These are phyloP conservation scores for Electrona antarctica DNA, from an alignment of 2,113 vertebrate species.

Conservation along the genomic window DNA sequence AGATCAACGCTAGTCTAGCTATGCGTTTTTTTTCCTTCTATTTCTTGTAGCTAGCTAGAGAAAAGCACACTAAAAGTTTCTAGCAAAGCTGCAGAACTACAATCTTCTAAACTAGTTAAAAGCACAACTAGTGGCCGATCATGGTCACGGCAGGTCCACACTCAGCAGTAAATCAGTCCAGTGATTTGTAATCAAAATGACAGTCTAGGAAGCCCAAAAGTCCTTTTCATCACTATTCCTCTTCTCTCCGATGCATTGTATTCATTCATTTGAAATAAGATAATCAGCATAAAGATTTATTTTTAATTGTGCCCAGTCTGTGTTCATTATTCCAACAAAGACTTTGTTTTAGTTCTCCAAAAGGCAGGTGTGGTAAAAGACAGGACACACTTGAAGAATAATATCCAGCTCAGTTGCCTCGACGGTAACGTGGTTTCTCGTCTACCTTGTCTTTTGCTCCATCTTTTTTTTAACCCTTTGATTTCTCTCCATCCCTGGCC, in stretches of 20 bases:
- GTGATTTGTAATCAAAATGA: slow-evolving; percentile 54
- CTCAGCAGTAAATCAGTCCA: slow-evolving; percentile 63
- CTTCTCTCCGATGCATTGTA: slow-evolving; percentile 21
- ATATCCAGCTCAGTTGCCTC: slow-evolving; percentile 11
- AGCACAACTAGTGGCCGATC: slow-evolving; percentile 60
- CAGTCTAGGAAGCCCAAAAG: slow-evolving; percentile 60
- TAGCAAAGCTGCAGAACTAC: slow-evolving; percentile 56
- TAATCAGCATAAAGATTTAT: slow-evolving; percentile 57
- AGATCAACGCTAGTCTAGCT: slow-evolving; percentile 18
- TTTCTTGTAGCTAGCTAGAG: slow-evolving; percentile 40
- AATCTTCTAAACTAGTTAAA: slow-evolving; percentile 53
- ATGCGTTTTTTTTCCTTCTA: slow-evolving; percentile 16
- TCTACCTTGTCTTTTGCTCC: too few species aligned
- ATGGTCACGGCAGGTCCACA: slow-evolving; percentile 55
- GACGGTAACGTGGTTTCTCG: background rate
- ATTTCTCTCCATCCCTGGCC: slow-evolving; percentile 20
- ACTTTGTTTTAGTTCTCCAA: background rate
- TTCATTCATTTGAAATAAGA: slow-evolving; percentile 40
- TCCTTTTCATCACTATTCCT: slow-evolving; percentile 31
- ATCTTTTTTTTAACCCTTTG: slow-evolving; percentile 15
- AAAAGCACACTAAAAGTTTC: slow-evolving; percentile 53
- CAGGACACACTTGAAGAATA: slow-evolving; percentile 24
- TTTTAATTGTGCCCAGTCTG: slow-evolving; percentile 21
- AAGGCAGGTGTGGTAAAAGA: slow-evolving; percentile 25
- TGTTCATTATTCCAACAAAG: background rate